A percentile compares a stretch with the other conserved stretches of the same genome.
Evolutionary conservation across 2,888 invertebrate species (phyloP).

Genomic region (Pseudococcus viburni): DNA sequence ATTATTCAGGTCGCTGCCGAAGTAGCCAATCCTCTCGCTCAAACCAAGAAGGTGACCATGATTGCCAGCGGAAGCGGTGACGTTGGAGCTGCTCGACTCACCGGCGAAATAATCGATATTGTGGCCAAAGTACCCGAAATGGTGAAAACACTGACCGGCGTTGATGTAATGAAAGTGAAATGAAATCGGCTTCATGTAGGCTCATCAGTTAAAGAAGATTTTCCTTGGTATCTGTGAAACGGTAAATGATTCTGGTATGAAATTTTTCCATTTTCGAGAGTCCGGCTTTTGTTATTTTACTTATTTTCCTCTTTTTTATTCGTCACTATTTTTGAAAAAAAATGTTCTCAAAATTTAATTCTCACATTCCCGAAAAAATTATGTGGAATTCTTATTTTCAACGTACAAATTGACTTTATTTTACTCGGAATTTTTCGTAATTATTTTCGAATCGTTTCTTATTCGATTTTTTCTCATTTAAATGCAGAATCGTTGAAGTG

Average conservation of each 20-base stretch:
- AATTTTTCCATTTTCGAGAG: background rate
- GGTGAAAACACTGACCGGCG: slow-evolving; percentile 93
- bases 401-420: background rate
- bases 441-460: background rate
- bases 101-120: slow-evolving; percentile 93
- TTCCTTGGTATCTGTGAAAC: slow-evolving; percentile 63
- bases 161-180: slow-evolving; percentile 88
- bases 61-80: slow-evolving; percentile 93
- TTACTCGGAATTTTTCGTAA: no score
- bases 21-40: slow-evolving; percentile 94
- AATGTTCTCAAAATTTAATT: background rate
- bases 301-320: background rate
- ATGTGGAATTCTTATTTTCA: background rate
- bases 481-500: slow-evolving; percentile 16
- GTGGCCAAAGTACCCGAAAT: slow-evolving; percentile 92
- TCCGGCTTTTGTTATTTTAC: background rate
- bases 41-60: slow-evolving; percentile 97
- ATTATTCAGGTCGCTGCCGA: slow-evolving; percentile 90
- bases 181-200: slow-evolving; percentile 64
- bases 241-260: slow-evolving; percentile 1
- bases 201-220: slow-evolving; percentile 57
- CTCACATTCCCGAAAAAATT: background rate
- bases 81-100: slow-evolving; percentile 93
- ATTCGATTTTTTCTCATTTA: background rate
- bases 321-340: background rate